Base-by-base conservation (phyloP, 2,113 vertebrate species). In the Ceuthmochares aereus region DNA sequence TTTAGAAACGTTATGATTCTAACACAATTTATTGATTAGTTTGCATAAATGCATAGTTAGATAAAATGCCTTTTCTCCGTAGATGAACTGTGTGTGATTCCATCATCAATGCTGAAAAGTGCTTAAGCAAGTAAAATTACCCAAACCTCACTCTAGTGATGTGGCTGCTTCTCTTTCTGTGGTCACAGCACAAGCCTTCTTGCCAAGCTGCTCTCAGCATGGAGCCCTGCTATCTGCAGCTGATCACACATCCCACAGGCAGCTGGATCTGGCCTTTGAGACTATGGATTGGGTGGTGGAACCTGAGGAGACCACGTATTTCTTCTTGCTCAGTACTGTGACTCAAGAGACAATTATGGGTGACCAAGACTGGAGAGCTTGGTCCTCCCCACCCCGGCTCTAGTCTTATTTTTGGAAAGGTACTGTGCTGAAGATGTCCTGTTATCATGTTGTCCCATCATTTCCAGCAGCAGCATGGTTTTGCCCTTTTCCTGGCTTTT, bases 21-120 rank as follows among this genome's bases (percentile, higher is more conserved):
- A 78, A 81, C 14, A 64, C 26, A 15, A 23, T 70, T 74, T 86
- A 86, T 88, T 90, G 79, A 84, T 81, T 67, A 64, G 25, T 94
- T 94, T 86, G 43, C 34, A 78, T 84, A 56, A 89, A 94, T 78
- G 7, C 16, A 32, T 7, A 64, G 47, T 30, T 54, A 52, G 47
- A 78, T 78, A 60, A 91, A 89, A 74, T 40, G 14, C 14, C 37
- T 74, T 93, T 79, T 63, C 63, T 67, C 36, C 8, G 13, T 40
- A 12, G 30, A 13, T 59, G 34, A 62, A 10, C 42, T 21, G 6
- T 25, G 9, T 59, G 62, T 58, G 55, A 91, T 88, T 60, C 69
- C 63, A 27, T 69, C 37, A 62, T 29, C 34, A 22, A 18, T 43
- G 79, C 55, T 81, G 70, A 66, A 45, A 70, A 85, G n/a, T 43